Percentiles rank a stretch among this genome's conserved stretches.
Evolutionary conservation across 2,888 invertebrate genomes (phyloP).

Genomic region (Drosophila aldrichi): DNA sequence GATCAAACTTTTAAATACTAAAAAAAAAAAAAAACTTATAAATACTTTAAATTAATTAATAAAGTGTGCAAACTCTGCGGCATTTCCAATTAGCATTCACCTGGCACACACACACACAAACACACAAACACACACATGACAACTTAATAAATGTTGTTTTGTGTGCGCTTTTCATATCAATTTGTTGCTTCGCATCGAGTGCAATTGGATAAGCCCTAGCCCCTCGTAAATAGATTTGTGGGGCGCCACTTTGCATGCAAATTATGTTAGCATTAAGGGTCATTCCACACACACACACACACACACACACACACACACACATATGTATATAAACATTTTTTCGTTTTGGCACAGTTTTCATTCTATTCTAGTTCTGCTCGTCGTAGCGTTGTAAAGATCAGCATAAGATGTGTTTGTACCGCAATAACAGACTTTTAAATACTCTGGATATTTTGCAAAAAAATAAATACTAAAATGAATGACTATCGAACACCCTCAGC

Average conservation of each 20-base stretch:
- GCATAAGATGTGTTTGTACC: too few species aligned
- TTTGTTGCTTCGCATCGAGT: slow-evolving; percentile 31
- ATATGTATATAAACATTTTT: not conserved
- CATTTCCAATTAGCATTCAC: slow-evolving; percentile 53
- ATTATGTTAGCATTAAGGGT: slow-evolving; percentile 36
- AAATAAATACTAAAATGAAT: not conserved
- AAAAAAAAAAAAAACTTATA: slow-evolving; percentile 44
- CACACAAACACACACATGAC: slow-evolving; percentile 22
- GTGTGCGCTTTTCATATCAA: slow-evolving; percentile 54
- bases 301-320: not conserved
- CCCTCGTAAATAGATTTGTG: slow-evolving; percentile 1
- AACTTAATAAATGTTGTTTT: slow-evolving; percentile 38
- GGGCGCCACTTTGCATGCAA: slow-evolving; percentile 13
- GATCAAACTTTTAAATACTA: slow-evolving; percentile 81
- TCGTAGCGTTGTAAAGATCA: not conserved
- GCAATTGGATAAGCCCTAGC: slow-evolving; percentile 4
- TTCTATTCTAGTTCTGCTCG: slow-evolving; percentile 9
- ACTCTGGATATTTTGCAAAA: not conserved
- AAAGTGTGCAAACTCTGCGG: slow-evolving; percentile 39
- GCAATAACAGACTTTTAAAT: not conserved
- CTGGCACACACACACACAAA: slow-evolving; percentile 36
- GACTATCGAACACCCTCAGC: not conserved
- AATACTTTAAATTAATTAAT: slow-evolving; percentile 65
- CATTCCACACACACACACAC: slow-evolving; percentile 9
- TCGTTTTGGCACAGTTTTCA: slow-evolving; percentile 12